Conservation (phyloP, 2,113 vertebrate species). For the Ptychochromis oligacanthus region DNA sequence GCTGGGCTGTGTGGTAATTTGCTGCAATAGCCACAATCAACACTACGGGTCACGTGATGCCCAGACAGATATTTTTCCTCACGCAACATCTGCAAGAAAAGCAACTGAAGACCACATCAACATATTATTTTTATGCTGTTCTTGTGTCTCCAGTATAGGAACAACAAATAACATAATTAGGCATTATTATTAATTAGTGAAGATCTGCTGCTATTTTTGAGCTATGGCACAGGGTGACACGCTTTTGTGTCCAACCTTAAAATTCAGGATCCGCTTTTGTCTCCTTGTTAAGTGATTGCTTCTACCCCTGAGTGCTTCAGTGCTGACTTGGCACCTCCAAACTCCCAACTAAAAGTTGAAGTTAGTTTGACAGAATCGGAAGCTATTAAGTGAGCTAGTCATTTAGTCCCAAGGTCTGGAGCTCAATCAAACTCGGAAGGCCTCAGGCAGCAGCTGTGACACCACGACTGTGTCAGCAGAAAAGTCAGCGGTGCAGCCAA, state of each 20-base stretch:
- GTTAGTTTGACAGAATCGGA: constrained; percentile 45
- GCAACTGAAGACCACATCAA: not conserved
- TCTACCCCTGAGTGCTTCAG: not conserved
- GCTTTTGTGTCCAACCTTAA: constrained; percentile 3
- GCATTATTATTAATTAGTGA: not conserved
- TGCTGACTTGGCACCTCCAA: constrained; percentile 42
- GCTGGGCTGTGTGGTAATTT: not conserved
- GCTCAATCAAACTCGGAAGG: constrained; percentile 30
- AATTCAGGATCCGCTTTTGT: not conserved
- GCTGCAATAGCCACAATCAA: not conserved
- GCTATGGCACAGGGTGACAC: not conserved
- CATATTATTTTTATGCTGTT: not conserved
- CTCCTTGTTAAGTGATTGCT: constrained; percentile 12
- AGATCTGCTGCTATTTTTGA: constrained; percentile 7
- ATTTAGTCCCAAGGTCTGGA: constrained; percentile 13
- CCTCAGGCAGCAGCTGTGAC: constrained; percentile 29
- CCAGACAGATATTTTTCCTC: not conserved
- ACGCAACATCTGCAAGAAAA: not conserved
- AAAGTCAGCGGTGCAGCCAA: not conserved
- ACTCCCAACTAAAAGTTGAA: constrained; percentile 32
- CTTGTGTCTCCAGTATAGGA: not conserved
- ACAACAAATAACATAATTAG: not conserved
- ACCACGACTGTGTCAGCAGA: not conserved
- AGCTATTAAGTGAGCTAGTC: constrained; percentile 16
- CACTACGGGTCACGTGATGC: not conserved